phyloP scores from a whole-genome alignment of 2,113 vertebrate species.

The Crotalus tigris region DNA sequence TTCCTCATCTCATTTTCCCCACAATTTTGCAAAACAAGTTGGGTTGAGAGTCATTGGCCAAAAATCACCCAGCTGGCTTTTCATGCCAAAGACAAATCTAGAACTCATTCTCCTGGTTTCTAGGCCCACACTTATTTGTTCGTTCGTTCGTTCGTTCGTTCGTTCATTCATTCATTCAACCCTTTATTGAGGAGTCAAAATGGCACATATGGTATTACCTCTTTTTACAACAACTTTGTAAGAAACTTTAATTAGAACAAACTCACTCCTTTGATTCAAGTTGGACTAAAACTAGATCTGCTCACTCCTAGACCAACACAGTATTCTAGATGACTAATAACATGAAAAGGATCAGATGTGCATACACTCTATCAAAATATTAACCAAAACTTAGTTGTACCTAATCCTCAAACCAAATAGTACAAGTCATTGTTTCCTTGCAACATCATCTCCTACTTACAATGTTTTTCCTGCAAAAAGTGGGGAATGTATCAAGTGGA shows the following conservation, averaged over 20 bases:
- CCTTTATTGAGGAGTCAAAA: background rate
- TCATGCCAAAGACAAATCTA: background rate
- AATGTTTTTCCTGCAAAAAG: background rate
- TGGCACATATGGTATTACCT: background rate
- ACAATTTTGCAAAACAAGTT: background rate
- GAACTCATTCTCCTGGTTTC: background rate
- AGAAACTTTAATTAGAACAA: background rate
- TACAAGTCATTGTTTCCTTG: background rate
- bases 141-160: background rate
- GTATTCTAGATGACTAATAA: background rate
- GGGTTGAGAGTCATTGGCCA: background rate
- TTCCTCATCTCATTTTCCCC: background rate
- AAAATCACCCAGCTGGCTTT: background rate
- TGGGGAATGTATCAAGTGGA: background rate
- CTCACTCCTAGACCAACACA: background rate
- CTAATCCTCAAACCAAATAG: background rate
- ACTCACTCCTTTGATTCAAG: background rate
- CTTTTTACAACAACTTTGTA: background rate
- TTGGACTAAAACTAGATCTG: background rate
- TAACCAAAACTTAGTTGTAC: background rate
- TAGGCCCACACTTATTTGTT: background rate
- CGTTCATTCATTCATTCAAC: background rate
- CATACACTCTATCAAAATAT: background rate
- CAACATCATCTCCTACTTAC: background rate
- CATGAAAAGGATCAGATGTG: background rate